These are phyloP conservation scores for Chromobotia macracanthus DNA, from an alignment of 2,797 vertebrate species.

Conservation along the genomic window DNA sequence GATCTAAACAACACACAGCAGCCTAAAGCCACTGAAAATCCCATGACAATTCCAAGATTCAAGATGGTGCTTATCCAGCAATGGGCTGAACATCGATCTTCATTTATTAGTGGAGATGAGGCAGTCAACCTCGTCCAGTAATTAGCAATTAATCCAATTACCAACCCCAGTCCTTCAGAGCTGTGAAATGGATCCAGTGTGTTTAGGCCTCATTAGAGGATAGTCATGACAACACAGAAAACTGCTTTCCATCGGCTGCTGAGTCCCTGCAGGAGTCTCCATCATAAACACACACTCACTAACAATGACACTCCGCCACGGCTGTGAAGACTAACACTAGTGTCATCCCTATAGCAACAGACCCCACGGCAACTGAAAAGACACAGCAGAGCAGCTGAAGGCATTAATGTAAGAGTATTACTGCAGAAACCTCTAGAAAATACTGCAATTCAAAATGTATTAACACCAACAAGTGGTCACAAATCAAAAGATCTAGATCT, in stretches of 20 bases:
- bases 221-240: slow-evolving; percentile 9
- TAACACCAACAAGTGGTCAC: neutral
- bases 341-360: slow-evolving; percentile 43
- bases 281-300: slow-evolving; percentile 30
- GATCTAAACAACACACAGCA: neutral
- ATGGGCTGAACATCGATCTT: too few species aligned
- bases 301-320: slow-evolving; percentile 23
- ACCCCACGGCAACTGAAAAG: slow-evolving; percentile 15
- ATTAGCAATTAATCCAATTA: neutral
- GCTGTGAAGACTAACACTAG: neutral
- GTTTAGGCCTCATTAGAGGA: slow-evolving; percentile 13
- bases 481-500: neutral
- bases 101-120: too few species aligned
- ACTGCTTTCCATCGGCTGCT: neutral
- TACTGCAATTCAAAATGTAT: neutral
- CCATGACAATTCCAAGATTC: neutral
- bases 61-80: too few species aligned
- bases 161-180: neutral
- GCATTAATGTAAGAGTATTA: neutral
- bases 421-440: neutral
- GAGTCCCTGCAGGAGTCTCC: slow-evolving; percentile 14
- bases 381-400: neutral
- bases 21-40: neutral
- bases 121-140: too few species aligned
- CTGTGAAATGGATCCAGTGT: neutral